Percentiles rank a stretch among this genome's conserved stretches.
Conservation (phyloP, 1,140 invertebrate species). For the Drosophila sp. region DNA sequence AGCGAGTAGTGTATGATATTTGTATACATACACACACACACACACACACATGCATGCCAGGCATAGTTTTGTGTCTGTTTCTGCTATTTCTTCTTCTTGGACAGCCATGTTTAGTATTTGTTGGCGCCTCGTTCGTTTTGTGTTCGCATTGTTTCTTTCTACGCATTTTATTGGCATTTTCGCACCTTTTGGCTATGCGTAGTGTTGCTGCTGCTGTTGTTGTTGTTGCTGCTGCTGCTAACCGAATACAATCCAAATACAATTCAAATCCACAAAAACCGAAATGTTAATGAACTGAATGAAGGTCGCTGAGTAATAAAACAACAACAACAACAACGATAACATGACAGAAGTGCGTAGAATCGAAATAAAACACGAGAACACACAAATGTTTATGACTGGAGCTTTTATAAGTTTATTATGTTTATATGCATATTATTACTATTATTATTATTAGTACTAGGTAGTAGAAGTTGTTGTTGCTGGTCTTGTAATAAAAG, state of each 20-base stretch:
- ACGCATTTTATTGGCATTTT: slow-evolving; percentile 44
- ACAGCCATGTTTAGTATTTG: slow-evolving; percentile 24
- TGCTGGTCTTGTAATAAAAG: slow-evolving; percentile 29
- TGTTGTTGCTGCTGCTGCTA: slow-evolving; percentile 8
- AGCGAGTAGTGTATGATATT: too few species aligned
- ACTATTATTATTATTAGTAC: slow-evolving; percentile 9
- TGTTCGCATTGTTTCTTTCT: slow-evolving; percentile 18
- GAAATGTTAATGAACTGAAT: slow-evolving; percentile 81
- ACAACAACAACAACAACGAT: slow-evolving; percentile 12
- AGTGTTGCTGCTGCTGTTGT: too few species aligned
- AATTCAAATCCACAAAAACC: slow-evolving; percentile 12
- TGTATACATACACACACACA: too few species aligned
- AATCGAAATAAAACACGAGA: slow-evolving; percentile 28
- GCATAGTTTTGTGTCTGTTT: neutral
- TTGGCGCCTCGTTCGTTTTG: slow-evolving; percentile 17
- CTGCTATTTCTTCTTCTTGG: slow-evolving; percentile 1
- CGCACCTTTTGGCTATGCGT: slow-evolving; percentile 34
- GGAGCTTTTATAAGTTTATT: slow-evolving; percentile 13
- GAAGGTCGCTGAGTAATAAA: slow-evolving; percentile 64
- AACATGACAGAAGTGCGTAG: slow-evolving; percentile 73
- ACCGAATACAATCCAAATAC: slow-evolving; percentile 15
- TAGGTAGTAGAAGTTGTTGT: neutral
- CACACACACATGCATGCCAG: neutral
- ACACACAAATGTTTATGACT: slow-evolving; percentile 31
- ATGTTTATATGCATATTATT: neutral